Conservation (phyloP, 2,888 invertebrate genomes). For the Microdon myrmicae region DNA sequence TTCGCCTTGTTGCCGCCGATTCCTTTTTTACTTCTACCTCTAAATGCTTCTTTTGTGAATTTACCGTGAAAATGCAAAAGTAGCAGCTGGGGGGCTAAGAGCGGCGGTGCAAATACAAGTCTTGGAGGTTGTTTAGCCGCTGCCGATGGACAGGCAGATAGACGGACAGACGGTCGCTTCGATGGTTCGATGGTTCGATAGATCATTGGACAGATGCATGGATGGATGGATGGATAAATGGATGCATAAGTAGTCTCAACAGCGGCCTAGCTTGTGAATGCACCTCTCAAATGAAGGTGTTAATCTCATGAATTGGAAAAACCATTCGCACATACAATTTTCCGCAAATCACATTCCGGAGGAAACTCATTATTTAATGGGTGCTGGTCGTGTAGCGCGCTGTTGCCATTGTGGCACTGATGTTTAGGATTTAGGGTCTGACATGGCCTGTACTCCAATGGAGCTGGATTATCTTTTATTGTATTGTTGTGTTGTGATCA, state of each 20-base stretch:
- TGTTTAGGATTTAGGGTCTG: too few relatives aligned
- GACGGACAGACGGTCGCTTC: too few relatives aligned
- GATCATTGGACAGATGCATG: too few relatives aligned
- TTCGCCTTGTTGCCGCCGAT: constrained; percentile 19
- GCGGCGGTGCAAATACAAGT: constrained; percentile 7
- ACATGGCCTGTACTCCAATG: too few relatives aligned
- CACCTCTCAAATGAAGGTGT: constrained; percentile 44
- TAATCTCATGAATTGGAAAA: constrained; percentile 43
- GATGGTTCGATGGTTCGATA: too few relatives aligned
- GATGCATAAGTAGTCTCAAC: constrained; percentile 1
- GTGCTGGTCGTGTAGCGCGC: too few relatives aligned
- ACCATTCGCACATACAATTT: constrained; percentile 41
- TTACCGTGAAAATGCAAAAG: constrained; percentile 48
- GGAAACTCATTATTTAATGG: constrained; percentile 51
- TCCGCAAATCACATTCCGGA: constrained; percentile 41
- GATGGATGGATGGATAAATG: constrained; percentile 20
- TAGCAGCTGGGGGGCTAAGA: constrained; percentile 10
- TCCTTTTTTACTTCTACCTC: constrained; percentile 2
- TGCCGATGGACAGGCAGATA: constrained; percentile 10
- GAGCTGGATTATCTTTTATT: too few relatives aligned
- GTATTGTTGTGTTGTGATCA: too few relatives aligned
- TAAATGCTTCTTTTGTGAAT: constrained; percentile 36
- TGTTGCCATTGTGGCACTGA: too few relatives aligned
- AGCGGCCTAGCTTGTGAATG: constrained; percentile 4
- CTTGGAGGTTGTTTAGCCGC: background rate